Evolutionary conservation across 2,888 invertebrate species (phyloP), one percentile per base, ranked within the genome.

Genomic region (Agrenia bidenticulata): DNA sequence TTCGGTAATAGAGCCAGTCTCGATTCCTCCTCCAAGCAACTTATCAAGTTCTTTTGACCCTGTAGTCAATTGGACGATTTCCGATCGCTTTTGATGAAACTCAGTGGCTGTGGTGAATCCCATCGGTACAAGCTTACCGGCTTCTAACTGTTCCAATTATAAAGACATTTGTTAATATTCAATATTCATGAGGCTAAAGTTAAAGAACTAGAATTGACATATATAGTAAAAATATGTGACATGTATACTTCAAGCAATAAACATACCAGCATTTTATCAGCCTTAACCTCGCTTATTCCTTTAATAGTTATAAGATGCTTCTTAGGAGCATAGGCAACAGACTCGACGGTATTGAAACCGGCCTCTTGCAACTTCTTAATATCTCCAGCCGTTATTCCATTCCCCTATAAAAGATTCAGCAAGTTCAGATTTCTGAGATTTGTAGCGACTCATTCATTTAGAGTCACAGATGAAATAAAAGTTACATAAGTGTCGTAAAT

Each of bases 71-170:
- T 91, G 92, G 61, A 99, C 94, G 59, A 98, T 91, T 80, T 99
- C 97, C 2, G 96, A 89, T 71, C 99, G 85, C 80, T 93, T 95
- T 78, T 92, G 90, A 80, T 97, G 94, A 79, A 96, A 92, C 77
- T 94, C 94, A 2, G 95, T 92, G 0, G 99, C 99, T 26, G 97
- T 96, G 4, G 95, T 96, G 78, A 99, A 99, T 0, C 98, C 98
- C 91, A 99, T 94, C 0, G 94, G 94, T 0, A 98, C 94, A 42
- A 94, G 80, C 80, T 98, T 99, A 0, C 88, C 86, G 1, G 97
- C 95, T 81, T 96, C 97, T 2, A 85, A 78, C 85, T 83, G 72
- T 32, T 32, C 32, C n/a, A n/a, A n/a, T n/a, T n/a, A 32, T 32
- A 11, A 32, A 32, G 11, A 32, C 32, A 32, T 7, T 7, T 32